Percentiles rank a stretch among this genome's conserved stretches.
These are phyloP conservation scores for Malurus leucopterus DNA, from an alignment of 2,797 vertebrate genomes.

Conservation along the genomic window DNA sequence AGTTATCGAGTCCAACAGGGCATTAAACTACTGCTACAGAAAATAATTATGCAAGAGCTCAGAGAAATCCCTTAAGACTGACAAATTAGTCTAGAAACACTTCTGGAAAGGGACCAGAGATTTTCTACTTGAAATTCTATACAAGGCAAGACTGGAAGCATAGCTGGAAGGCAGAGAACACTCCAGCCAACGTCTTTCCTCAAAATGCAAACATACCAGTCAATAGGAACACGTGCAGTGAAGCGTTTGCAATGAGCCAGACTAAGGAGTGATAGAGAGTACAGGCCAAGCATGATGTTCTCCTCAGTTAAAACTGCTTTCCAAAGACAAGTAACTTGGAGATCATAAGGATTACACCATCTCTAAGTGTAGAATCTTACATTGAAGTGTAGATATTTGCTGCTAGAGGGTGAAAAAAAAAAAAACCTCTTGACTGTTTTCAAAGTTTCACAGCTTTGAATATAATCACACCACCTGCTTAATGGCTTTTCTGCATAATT, in stretches of 20 bases:
- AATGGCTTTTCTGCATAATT: not conserved
- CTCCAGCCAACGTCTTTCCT: not conserved
- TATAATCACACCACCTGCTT: not conserved
- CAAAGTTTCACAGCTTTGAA: not conserved
- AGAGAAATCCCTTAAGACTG: not conserved
- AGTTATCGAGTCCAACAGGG: not conserved
- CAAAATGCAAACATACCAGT: not conserved
- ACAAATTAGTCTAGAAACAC: not conserved
- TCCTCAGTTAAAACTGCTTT: not conserved
- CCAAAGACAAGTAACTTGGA: not conserved
- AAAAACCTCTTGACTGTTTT: not conserved
- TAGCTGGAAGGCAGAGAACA: not conserved
- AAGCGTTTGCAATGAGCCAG: not conserved
- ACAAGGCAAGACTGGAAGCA: not conserved
- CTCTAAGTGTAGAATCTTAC: not conserved
- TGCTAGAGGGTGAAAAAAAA: not conserved
- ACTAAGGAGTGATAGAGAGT: not conserved
- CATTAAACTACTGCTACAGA: not conserved
- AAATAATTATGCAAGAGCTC: not conserved
- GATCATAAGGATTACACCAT: not conserved
- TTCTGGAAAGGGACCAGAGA: not conserved
- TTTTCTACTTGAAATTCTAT: not conserved
- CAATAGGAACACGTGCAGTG: not conserved
- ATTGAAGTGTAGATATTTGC: not conserved
- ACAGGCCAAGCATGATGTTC: not conserved